Conservation (phyloP, 2,888 invertebrate species). For the Girardia tigrina region DNA sequence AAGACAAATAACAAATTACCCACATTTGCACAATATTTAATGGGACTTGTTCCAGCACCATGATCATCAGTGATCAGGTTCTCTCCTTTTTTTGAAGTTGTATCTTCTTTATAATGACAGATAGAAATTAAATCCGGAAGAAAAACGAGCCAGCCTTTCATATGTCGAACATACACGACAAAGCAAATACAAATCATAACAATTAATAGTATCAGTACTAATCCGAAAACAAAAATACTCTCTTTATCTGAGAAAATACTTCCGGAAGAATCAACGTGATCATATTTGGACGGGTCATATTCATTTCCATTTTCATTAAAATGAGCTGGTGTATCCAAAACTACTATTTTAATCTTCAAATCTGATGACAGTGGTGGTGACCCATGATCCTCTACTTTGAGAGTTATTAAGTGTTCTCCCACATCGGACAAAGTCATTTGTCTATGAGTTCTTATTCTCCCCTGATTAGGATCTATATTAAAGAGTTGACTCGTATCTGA, state of each 20-base stretch:
- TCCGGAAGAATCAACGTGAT: background rate
- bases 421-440: slow-evolving; percentile 28
- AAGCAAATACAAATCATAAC: background rate
- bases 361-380: background rate
- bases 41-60: background rate
- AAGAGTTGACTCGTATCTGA: slow-evolving; percentile 19
- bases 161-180: slow-evolving; percentile 13
- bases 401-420: slow-evolving; percentile 17
- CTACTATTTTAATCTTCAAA: background rate
- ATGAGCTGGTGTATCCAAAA: background rate
- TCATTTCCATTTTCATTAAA: background rate
- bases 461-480: slow-evolving; percentile 31
- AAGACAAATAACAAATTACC: no score
- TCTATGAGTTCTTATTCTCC: slow-evolving; percentile 28
- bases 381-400: slow-evolving; percentile 31
- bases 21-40: background rate
- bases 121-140: slow-evolving; percentile 7
- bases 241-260: slow-evolving; percentile 11
- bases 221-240: background rate
- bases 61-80: background rate
- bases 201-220: background rate
- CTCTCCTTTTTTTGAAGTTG: background rate
- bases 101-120: background rate
- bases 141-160: background rate
- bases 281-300: background rate